Evolutionary conservation across 2,797 vertebrate genomes (phyloP), one percentile per base, ranked within the genome.

Genomic region (Lepus townsendii): DNA sequence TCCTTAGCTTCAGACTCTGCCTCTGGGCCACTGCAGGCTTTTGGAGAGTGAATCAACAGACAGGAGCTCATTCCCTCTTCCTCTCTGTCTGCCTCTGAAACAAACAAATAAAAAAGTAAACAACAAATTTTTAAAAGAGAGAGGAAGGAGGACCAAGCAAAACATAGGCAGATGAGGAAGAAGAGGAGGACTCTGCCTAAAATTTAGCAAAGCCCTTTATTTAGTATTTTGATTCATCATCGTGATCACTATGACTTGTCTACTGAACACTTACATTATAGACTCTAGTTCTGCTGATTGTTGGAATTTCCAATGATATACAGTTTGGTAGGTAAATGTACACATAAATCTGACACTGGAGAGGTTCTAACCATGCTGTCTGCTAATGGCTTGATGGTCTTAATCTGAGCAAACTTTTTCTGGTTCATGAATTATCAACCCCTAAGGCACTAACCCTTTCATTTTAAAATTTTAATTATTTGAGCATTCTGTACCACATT

Each of bases 391-490:
- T 54, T 54, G 52, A 42, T 20, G 83, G 26, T 84, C 30, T 63
- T 80, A 47, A 69, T 66, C 57, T 75, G 50, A 88, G n/a, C 60
- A 77, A 91, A 38, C 16, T 85, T 73, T 69, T 72, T 83, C 50
- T 91, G 38, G 27, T 27, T 66, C 73, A 32, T 32, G 22, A 86
- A 71, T 50, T 22, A 71, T 79, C 62, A 77, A 72, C 80, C 65
- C 27, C 63, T 73, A 73, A 3, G 5, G n/a, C 22, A 77, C 65
- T 83, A 38, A 12, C 42, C n/a, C 65, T 92, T 95, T 93, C 60
- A 75, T 60, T 77, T 88, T 75, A 52, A 86, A 92, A 83, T 83
- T 47, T 47, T 47, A 47, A 47, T 47, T 76, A 77, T 54, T 65
- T 83, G 68, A 84, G 80, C 91, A 88, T 79, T 83, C 24, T 50